These are phyloP conservation scores for Petroica traversi DNA, from an alignment of 2,113 vertebrate species.

Conservation along the genomic window DNA sequence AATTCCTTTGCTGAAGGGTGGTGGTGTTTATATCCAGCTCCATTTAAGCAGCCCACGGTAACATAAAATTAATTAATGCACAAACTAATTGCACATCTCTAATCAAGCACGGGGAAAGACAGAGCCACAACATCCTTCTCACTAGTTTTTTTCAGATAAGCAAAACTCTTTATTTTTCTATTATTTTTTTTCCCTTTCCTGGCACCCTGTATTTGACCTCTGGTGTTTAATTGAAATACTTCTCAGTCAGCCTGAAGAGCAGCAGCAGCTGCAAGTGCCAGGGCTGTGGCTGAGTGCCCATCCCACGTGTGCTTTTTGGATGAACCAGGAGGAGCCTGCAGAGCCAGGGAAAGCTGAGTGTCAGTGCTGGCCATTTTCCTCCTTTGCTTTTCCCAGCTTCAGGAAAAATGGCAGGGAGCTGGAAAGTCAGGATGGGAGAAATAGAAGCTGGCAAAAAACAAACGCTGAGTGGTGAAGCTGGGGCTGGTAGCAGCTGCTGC, in stretches of 20 bases:
- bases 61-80: neutral
- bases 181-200: neutral
- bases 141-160: neutral
- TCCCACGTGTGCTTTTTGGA: accelerated
- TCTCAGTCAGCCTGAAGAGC: neutral
- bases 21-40: neutral
- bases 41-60: neutral
- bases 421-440: neutral
- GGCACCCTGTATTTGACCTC: neutral
- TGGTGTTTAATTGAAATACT: neutral
- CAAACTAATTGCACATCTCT: neutral
- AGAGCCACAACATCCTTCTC: neutral
- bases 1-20: neutral
- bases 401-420: neutral
- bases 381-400: neutral
- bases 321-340: neutral
- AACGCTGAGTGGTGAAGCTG: neutral
- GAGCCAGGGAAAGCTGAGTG: neutral
- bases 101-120: accelerated
- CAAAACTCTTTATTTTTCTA: neutral
- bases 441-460: neutral
- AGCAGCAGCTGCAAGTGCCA: neutral
- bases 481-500: neutral
- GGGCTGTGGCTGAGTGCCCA: neutral
- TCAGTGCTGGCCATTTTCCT: neutral